phyloP scores from a whole-genome alignment of 2,888 invertebrate species.

The Epirrita christyi region DNA sequence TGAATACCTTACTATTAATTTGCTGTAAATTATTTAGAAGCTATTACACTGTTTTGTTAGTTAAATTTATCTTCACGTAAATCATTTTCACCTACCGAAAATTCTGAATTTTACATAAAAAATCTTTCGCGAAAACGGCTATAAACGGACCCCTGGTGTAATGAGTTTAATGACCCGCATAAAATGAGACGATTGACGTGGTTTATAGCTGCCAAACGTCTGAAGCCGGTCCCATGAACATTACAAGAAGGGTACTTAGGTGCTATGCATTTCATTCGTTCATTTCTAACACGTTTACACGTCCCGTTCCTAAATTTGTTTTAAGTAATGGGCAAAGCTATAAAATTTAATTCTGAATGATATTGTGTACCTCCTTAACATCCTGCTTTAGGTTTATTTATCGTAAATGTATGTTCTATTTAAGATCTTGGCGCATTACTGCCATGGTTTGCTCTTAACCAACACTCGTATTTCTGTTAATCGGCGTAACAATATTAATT shows the following conservation, averaged over 20 bases:
- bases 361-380: too few species aligned
- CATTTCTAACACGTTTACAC: constrained; percentile 24
- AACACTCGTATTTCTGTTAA: constrained; percentile 8
- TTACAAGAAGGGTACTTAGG: constrained; percentile 21
- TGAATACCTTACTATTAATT: too few species aligned
- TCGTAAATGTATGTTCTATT: too few species aligned
- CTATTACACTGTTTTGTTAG: constrained; percentile 15
- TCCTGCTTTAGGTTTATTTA: too few species aligned
- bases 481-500: constrained; percentile 23
- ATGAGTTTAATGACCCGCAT: constrained; percentile 43
- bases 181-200: constrained; percentile 41
- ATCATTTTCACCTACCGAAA: constrained; percentile 28
- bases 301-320: constrained; percentile 17
- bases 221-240: constrained; percentile 31
- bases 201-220: constrained; percentile 37
- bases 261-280: constrained; percentile 30
- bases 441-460: neutral
- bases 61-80: constrained; percentile 22
- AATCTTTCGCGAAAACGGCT: constrained; percentile 37
- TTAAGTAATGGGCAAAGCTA: neutral
- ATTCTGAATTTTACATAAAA: constrained; percentile 36
- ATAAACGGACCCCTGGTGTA: constrained; percentile 41
- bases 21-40: neutral
- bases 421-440: neutral
- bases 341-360: too few species aligned